A percentile compares a stretch with the other conserved stretches of the same genome.
Evolutionary conservation across 2,888 invertebrate species (phyloP).

Genomic region (Melolontha melolontha): DNA sequence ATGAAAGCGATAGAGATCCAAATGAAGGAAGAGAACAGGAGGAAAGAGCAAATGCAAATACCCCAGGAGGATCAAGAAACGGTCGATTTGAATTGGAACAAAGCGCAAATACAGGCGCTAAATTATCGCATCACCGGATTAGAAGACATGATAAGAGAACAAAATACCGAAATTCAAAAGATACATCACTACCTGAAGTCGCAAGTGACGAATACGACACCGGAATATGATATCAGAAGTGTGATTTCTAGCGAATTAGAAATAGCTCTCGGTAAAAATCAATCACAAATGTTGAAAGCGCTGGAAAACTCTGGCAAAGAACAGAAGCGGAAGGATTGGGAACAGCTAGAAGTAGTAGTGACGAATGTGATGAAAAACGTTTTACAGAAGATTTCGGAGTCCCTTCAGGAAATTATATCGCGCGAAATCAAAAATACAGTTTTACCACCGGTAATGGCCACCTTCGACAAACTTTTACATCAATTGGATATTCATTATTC

Average conservation of each 20-base stretch:
- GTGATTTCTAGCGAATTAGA: slow-evolving; percentile 61
- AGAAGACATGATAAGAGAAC: slow-evolving; percentile 60
- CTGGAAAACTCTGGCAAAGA: slow-evolving; percentile 60
- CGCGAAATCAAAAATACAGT: slow-evolving; percentile 70
- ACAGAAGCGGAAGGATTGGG: slow-evolving; percentile 67
- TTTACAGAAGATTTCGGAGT: slow-evolving; percentile 67
- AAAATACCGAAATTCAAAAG: slow-evolving; percentile 58
- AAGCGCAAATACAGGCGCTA: slow-evolving; percentile 56
- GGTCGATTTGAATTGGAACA: slow-evolving; percentile 47
- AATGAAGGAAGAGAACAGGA: slow-evolving; percentile 51
- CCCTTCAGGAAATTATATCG: slow-evolving; percentile 69
- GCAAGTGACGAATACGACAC: slow-evolving; percentile 49
- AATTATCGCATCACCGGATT: slow-evolving; percentile 58
- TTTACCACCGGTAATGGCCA: slow-evolving; percentile 72
- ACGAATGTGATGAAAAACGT: slow-evolving; percentile 70
- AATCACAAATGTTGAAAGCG: slow-evolving; percentile 61
- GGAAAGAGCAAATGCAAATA: slow-evolving; percentile 39
- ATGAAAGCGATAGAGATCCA: slow-evolving; percentile 61
- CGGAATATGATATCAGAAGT: slow-evolving; percentile 52
- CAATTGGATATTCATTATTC: slow-evolving; percentile 81
- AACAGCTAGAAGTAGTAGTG: slow-evolving; percentile 68
- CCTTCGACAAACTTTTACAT: slow-evolving; percentile 79
- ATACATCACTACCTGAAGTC: slow-evolving; percentile 58
- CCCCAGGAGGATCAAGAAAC: slow-evolving; percentile 26
- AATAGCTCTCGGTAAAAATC: slow-evolving; percentile 60